A percentile compares a stretch with the other conserved stretches of the same genome.
These are phyloP conservation scores for Bolborhynchus lineola DNA, from an alignment of 2,113 vertebrate genomes.

Conservation along the genomic window DNA sequence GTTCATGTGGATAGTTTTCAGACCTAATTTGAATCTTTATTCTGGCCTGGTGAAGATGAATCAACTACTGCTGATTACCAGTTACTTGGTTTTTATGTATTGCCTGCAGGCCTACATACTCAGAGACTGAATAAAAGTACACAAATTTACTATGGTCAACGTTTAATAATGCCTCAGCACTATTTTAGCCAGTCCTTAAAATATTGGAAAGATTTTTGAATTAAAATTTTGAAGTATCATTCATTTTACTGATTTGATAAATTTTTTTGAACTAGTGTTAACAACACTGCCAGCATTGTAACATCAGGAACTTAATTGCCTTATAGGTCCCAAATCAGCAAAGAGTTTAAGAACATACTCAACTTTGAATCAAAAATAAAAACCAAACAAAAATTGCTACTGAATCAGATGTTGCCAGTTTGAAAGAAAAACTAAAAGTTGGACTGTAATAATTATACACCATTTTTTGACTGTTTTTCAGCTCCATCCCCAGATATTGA, in stretches of 20 bases:
- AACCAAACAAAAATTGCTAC: neutral
- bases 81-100: neutral
- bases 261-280: neutral
- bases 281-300: neutral
- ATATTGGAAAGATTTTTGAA: rapidly evolving
- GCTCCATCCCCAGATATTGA: neutral
- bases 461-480: neutral
- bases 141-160: neutral
- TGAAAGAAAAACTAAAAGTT: neutral
- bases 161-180: neutral
- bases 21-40: neutral
- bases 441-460: neutral
- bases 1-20: rapidly evolving
- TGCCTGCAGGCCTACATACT: neutral
- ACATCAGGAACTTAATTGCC: neutral
- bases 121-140: neutral
- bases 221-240: neutral
- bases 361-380: neutral
- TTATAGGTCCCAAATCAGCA: neutral
- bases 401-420: neutral
- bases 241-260: neutral
- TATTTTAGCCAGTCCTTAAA: neutral
- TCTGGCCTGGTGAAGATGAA: neutral
- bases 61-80: neutral
- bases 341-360: neutral